Percentiles rank a stretch among this genome's conserved stretches.
Evolutionary conservation across 2,113 vertebrate species (phyloP).

Genomic region (Salvator merianae): DNA sequence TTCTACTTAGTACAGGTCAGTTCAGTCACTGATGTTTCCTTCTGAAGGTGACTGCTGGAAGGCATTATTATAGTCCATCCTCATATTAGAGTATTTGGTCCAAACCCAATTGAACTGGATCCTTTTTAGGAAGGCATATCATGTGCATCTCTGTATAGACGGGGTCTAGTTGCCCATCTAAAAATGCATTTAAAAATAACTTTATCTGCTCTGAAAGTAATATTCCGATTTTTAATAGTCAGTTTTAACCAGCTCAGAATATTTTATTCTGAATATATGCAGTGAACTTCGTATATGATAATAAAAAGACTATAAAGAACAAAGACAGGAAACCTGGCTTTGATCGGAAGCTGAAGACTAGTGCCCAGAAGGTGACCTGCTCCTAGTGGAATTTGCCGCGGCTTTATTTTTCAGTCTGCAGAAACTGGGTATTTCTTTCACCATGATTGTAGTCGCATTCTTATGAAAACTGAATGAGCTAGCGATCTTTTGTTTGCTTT

Average conservation of each 20-base stretch:
- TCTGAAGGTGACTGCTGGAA: no score
- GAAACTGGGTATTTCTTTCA: not conserved
- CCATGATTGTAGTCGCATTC: not conserved
- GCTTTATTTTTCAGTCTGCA: not conserved
- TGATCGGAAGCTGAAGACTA: not conserved
- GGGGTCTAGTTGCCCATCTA: no score
- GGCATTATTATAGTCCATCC: no score
- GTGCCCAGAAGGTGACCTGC: slow-evolving; percentile 31
- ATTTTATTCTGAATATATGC: not conserved
- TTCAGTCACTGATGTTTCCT: no score
- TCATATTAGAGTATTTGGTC: no score
- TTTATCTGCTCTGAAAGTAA: not conserved
- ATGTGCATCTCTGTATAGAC: no score
- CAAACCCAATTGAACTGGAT: no score
- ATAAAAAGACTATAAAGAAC: not conserved
- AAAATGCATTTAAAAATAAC: not conserved
- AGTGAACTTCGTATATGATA: not conserved
- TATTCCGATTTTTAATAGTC: not conserved
- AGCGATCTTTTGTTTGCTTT: slow-evolving; percentile 10
- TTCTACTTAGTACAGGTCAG: no score
- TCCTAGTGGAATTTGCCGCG: not conserved
- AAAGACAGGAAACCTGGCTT: not conserved
- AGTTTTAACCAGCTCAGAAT: not conserved
- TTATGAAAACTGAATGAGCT: not conserved
- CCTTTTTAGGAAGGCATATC: no score